Conservation (phyloP, 2,113 vertebrate species). For the Clarias magur region DNA sequence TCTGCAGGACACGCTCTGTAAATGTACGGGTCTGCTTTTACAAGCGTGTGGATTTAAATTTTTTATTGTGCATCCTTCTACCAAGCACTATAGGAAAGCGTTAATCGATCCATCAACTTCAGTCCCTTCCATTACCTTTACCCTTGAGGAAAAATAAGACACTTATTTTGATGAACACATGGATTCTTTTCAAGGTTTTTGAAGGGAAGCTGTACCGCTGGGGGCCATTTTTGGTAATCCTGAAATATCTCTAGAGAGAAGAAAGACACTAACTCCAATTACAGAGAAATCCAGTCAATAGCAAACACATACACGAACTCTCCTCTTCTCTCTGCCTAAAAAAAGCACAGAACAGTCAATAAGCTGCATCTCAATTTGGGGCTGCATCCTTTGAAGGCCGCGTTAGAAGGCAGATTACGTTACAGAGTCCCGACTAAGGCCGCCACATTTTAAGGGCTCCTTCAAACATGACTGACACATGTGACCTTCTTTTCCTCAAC, state of each 20-base stretch:
- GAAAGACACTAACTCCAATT: neutral
- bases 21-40: neutral
- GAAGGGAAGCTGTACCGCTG: neutral
- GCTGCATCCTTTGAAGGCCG: too few species aligned
- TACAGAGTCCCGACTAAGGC: too few species aligned
- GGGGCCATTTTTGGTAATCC: neutral
- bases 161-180: conserved; percentile 7
- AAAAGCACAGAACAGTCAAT: neutral
- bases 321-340: neutral
- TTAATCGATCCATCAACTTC: conserved; percentile 19
- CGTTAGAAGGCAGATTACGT: too few species aligned
- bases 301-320: neutral
- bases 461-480: too few species aligned
- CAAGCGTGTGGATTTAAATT: neutral
- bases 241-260: neutral
- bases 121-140: neutral
- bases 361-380: too few species aligned
- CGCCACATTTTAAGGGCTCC: too few species aligned
- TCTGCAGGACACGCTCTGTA: neutral
- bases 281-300: conserved; percentile 1
- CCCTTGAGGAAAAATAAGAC: neutral
- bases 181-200: conserved; percentile 24
- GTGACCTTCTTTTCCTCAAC: too few species aligned
- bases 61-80: neutral
- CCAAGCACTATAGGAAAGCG: neutral